Conservation (phyloP, 2,888 invertebrate species). For the Incurvaria masculella region DNA sequence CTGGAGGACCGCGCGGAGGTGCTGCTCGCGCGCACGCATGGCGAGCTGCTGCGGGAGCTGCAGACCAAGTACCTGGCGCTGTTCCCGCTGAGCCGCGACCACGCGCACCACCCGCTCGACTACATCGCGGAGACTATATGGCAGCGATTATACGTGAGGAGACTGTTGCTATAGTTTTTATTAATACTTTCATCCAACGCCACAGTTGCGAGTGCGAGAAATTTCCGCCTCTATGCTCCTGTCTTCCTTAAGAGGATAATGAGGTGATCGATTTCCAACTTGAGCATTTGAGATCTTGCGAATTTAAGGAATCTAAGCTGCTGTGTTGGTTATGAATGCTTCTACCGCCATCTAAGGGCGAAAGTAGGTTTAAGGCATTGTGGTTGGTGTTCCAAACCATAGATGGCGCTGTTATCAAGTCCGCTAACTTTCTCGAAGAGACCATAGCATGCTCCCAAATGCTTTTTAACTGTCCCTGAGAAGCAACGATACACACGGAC, state of each 20-base stretch:
- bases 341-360: too few species aligned
- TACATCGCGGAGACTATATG: slow-evolving; percentile 17
- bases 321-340: too few species aligned
- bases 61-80: slow-evolving; percentile 26
- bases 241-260: background rate
- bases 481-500: background rate
- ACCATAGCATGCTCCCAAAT: too few species aligned
- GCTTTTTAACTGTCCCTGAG: background rate
- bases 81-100: slow-evolving; percentile 22
- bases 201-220: background rate
- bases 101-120: slow-evolving; percentile 21
- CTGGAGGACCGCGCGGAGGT: slow-evolving; percentile 9
- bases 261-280: too few species aligned
- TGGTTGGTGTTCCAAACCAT: too few species aligned
- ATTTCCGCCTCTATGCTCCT: background rate
- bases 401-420: too few species aligned
- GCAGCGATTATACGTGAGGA: background rate
- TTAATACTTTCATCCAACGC: too few species aligned
- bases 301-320: background rate
- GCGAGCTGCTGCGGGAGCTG: slow-evolving; percentile 25
- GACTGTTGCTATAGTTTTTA: background rate
- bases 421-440: too few species aligned
- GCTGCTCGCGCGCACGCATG: slow-evolving; percentile 19
- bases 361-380: too few species aligned
- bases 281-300: too few species aligned